Conservation (phyloP, 2,797 vertebrate genomes). For the Poliocrania exsul region DNA sequence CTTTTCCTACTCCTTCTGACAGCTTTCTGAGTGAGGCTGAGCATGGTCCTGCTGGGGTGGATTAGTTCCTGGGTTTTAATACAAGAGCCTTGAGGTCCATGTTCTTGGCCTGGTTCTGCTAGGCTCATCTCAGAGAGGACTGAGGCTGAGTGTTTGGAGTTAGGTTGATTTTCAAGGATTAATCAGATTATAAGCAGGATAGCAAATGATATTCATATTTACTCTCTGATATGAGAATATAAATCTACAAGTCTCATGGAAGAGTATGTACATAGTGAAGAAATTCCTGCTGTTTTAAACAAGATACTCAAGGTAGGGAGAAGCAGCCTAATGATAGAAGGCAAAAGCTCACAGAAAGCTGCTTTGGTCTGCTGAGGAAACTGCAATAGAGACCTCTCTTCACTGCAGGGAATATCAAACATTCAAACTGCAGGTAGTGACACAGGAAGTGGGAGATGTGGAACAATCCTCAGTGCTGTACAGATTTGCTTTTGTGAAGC, state of each 20-base stretch:
- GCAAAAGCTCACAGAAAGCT: background rate
- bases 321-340: background rate
- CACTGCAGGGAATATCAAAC: background rate
- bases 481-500: background rate
- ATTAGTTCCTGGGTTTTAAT: background rate
- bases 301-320: background rate
- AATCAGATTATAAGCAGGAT: background rate
- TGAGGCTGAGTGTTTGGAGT: background rate
- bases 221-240: background rate
- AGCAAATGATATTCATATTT: background rate
- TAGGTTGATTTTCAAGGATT: background rate
- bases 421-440: accelerated
- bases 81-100: background rate
- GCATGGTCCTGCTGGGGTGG: background rate
- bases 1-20: background rate
- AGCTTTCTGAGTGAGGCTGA: background rate
- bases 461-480: accelerated
- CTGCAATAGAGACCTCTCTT: background rate
- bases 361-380: background rate
- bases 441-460: accelerated
- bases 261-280: background rate
- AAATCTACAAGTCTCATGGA: background rate
- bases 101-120: background rate
- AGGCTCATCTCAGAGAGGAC: background rate
- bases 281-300: background rate